Evolutionary conservation across 2,888 invertebrate genomes (phyloP), one percentile per base, ranked within the genome.

Genomic region (Actias luna): DNA sequence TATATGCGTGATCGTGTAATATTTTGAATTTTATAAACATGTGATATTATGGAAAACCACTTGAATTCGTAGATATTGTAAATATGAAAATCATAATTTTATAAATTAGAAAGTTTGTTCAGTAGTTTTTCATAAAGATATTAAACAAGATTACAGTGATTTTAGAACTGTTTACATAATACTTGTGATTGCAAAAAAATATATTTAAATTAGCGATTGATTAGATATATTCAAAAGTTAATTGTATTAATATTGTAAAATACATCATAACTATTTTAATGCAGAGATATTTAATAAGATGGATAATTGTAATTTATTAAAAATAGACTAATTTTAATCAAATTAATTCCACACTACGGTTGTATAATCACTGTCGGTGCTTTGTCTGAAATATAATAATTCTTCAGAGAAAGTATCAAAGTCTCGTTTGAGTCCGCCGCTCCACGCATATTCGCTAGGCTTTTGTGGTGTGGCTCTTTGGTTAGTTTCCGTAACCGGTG

Each of bases 401-500:
- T 1, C 5, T 55, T n/a, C 61, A 36, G 50, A 73, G 83, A 22
- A 42, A 36, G 82, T 84, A 83, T 83, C 79, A 72, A 73, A 73
- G 73, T 79, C 75, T 74, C 75, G 75, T 75, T 70, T 71, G 77
- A 80, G 79, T 73, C 86, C 84, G 84, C 85, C 85, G 85, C 86
- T 87, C 89, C 89, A 86, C 87, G 82, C 87, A 87, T 85, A 85
- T 85, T 84, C 83, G 87, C 87, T 85, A 83, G 82, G 88, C 88
- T 89, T 89, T 75, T 85, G 87, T 89, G 88, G 86, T 83, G 87
- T 88, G 85, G 80, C 82, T 86, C 73, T 72, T 70, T 78, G 74
- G 75, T 71, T 67, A 67, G 69, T 72, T 75, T 73, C 69, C 71
- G 73, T 75, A 75, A 76, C 74, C 78, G 71, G 68, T 70, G 66